Percentiles rank a stretch among this genome's conserved stretches.
These are phyloP conservation scores for Isurus oxyrinchus DNA, from an alignment of 2,113 vertebrate species.

Conservation along the genomic window DNA sequence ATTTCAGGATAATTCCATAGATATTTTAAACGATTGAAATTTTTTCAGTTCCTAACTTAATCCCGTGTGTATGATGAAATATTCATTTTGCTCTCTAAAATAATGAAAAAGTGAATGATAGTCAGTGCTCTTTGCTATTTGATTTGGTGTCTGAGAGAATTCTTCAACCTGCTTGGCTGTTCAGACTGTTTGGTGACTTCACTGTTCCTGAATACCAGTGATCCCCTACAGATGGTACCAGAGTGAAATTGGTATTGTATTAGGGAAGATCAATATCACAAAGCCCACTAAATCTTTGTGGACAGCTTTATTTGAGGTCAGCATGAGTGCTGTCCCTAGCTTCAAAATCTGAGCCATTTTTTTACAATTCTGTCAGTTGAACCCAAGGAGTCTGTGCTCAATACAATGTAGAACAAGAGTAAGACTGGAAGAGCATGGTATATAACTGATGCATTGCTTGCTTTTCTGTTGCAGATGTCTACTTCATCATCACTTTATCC, in stretches of 20 bases:
- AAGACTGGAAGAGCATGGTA: background rate
- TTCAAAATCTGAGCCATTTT: too few species aligned
- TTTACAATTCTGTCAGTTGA: background rate
- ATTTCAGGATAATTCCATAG: background rate
- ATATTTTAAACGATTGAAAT: background rate
- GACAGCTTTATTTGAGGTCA: too few species aligned
- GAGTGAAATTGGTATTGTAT: background rate
- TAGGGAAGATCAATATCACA: background rate
- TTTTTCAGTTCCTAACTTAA: background rate
- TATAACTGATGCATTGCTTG: background rate
- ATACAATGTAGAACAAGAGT: background rate
- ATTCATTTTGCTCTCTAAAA: background rate
- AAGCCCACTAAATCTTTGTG: too few species aligned
- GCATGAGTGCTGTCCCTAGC: too few species aligned
- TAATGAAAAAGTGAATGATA: background rate
- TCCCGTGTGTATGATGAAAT: background rate
- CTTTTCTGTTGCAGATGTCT: constrained; percentile 67
- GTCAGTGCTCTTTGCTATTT: background rate
- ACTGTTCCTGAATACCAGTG: background rate
- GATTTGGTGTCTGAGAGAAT: too few species aligned
- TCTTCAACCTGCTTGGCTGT: too few species aligned
- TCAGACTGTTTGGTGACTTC: too few species aligned
- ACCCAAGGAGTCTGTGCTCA: background rate
- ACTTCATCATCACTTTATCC: constrained; percentile 86
- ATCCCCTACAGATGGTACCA: background rate